Evolutionary conservation across 1,140 invertebrate species (phyloP).

Genomic region (Brachionus rubens): DNA sequence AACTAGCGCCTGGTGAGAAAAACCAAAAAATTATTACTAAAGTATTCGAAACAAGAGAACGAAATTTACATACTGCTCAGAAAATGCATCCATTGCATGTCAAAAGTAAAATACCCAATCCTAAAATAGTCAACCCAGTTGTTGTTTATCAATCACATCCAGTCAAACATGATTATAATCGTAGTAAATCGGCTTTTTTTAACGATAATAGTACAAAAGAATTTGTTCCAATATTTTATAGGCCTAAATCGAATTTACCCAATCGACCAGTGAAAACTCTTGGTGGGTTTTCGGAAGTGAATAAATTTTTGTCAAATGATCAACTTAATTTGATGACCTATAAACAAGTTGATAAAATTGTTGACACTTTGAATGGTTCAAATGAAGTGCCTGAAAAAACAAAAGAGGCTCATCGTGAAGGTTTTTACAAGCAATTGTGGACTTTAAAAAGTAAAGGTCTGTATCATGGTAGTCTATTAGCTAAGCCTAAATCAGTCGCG

Average conservation of each 20-base stretch:
- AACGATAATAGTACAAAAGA: not conserved
- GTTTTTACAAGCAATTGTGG: conserved; percentile 33
- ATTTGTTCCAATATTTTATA: conserved; percentile 9
- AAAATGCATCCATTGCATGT: conserved; percentile 22
- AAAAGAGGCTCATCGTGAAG: not conserved
- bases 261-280: not conserved
- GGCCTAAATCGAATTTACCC: not conserved
- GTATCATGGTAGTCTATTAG: conserved; percentile 26
- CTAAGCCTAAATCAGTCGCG: conserved; percentile 23
- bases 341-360: conserved; percentile 21
- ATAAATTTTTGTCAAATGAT: conserved; percentile 7
- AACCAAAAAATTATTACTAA: conserved; percentile 14
- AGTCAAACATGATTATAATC: no score
- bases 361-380: not conserved
- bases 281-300: conserved; percentile 6
- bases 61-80: not conserved
- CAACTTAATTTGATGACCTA: conserved; percentile 15
- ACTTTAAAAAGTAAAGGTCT: conserved; percentile 2
- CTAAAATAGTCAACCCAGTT: conserved; percentile 6
- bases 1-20: not conserved
- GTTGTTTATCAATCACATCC: not conserved
- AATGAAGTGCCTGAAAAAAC: not conserved
- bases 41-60: conserved; percentile 5
- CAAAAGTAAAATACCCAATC: conserved; percentile 31
- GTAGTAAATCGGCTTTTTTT: conserved; percentile 8